A percentile compares a stretch with the other conserved stretches of the same genome.
Evolutionary conservation across 2,797 vertebrate species (phyloP).

Genomic region (Denticeps clupeoides): DNA sequence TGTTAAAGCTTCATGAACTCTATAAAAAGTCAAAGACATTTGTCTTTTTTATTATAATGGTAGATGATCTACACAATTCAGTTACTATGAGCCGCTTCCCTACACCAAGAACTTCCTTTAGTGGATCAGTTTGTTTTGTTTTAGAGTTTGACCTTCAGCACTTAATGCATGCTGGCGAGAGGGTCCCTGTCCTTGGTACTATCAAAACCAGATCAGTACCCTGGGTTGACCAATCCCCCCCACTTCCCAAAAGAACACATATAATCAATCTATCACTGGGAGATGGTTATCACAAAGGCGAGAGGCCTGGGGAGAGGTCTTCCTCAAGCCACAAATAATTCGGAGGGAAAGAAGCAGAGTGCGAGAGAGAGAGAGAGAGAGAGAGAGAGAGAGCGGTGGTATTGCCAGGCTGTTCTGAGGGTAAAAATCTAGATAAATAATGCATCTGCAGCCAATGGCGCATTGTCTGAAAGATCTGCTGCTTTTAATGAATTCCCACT

Average conservation of each 20-base stretch:
- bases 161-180: constrained; percentile 42
- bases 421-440: constrained; percentile 41
- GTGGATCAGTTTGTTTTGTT: constrained; percentile 32
- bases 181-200: constrained; percentile 63
- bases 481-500: constrained; percentile 68
- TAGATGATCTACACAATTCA: no score
- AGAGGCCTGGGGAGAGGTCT: constrained; percentile 27
- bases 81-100: no score
- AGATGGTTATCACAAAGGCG: constrained; percentile 61
- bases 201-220: constrained; percentile 64
- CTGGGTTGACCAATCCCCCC: constrained; percentile 53
- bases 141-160: constrained; percentile 36
- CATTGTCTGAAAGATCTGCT: constrained; percentile 51
- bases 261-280: constrained; percentile 68
- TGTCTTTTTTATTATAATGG: no score
- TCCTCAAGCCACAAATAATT: constrained; percentile 22
- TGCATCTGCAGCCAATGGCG: constrained; percentile 35
- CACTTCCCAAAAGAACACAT: constrained; percentile 58
- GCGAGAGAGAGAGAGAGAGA: neutral
- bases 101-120: no score
- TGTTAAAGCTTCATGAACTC: no score
- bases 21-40: no score
- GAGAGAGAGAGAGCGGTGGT: neutral
- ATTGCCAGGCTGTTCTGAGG: constrained; percentile 15
- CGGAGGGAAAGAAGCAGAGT: constrained; percentile 3